Evolutionary conservation across 2,797 vertebrate species (phyloP).

Genomic region (Pteronotus mesoamericanus): DNA sequence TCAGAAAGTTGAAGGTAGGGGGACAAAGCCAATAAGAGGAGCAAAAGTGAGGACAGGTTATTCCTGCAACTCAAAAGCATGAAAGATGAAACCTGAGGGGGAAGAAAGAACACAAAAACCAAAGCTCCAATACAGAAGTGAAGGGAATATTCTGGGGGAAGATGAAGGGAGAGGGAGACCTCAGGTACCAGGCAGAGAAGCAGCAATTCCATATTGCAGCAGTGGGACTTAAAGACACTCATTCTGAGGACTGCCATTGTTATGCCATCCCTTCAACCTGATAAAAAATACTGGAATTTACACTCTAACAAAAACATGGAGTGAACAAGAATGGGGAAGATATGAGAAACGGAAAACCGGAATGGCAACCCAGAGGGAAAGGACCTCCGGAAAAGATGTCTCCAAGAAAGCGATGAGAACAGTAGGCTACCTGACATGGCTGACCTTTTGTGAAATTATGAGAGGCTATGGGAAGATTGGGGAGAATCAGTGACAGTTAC

Average conservation of each 20-base stretch:
- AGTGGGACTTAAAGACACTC: background rate
- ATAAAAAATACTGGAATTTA: background rate
- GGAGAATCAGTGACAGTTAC: background rate
- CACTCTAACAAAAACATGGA: background rate
- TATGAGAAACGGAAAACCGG: background rate
- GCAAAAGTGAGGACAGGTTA: background rate
- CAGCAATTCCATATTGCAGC: background rate
- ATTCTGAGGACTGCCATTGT: background rate
- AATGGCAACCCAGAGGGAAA: background rate
- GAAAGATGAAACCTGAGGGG: background rate
- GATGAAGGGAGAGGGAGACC: background rate
- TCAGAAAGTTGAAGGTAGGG: background rate
- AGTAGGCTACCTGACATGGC: background rate
- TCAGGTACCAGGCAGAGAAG: background rate
- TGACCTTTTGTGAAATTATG: background rate
- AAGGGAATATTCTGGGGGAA: background rate
- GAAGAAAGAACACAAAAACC: background rate
- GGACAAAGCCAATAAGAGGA: background rate
- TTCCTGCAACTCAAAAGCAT: background rate
- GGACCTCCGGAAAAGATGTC: background rate
- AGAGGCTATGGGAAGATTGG: background rate
- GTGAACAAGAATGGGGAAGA: background rate
- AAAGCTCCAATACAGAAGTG: background rate
- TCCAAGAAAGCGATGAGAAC: background rate
- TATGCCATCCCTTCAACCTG: background rate